Evolutionary conservation across 2,113 vertebrate species (phyloP).

Genomic region (Peromyscus polionotus): DNA sequence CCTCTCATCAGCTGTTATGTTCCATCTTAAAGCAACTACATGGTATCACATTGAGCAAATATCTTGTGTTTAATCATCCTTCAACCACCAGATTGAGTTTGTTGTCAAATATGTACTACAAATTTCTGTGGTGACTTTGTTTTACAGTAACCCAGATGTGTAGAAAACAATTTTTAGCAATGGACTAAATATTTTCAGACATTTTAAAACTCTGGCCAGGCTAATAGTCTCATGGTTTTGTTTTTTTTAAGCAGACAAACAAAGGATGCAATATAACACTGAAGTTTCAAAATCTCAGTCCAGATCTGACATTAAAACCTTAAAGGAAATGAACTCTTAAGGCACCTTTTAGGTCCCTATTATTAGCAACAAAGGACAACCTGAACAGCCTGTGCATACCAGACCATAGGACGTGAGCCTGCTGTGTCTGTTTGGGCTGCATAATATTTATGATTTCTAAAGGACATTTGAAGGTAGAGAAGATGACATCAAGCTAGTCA

Average conservation of each 20-base stretch:
- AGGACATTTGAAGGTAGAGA: not conserved
- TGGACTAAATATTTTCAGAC: not conserved
- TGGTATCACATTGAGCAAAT: not conserved
- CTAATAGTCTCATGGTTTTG: not conserved
- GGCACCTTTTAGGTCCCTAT: not conserved
- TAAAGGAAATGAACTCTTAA: not conserved
- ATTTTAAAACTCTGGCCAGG: not conserved
- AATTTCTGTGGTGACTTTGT: not conserved
- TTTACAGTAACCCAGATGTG: not conserved
- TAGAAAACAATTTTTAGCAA: conserved; percentile 1
- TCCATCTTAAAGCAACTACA: not conserved
- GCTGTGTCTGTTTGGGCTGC: not conserved
- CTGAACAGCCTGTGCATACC: not conserved
- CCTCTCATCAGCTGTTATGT: not conserved
- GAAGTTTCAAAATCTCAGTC: not conserved
- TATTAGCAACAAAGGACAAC: not conserved
- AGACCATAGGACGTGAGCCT: not conserved
- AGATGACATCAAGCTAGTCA: not conserved
- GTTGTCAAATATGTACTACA: not conserved
- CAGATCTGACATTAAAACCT: not conserved
- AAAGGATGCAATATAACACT: not conserved
- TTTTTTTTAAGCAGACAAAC: not conserved
- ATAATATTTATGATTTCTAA: not conserved
- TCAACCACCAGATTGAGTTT: not conserved
- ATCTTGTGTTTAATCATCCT: not conserved